Conservation (phyloP, 2,888 invertebrate species). For the Tineola bisselliella region DNA sequence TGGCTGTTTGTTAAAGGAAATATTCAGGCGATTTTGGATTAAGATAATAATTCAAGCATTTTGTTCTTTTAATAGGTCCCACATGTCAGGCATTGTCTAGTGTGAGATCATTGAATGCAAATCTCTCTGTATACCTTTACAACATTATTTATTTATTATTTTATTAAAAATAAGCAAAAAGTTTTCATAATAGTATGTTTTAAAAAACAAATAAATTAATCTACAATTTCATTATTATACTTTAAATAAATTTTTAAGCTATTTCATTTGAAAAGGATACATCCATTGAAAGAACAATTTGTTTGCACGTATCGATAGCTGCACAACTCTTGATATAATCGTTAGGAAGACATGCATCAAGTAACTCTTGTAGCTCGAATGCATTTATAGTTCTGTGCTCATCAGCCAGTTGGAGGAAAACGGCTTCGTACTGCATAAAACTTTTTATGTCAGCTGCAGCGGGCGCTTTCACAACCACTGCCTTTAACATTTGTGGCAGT, state of each 20-base stretch:
- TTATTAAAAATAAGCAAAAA: no score
- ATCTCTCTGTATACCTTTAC: no score
- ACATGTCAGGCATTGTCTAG: no score
- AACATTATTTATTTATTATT: no score
- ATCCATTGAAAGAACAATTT: conserved; percentile 88
- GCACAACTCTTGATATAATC: conserved; percentile 96
- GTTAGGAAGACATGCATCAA: conserved; percentile 91
- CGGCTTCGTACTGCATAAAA: conserved; percentile 87
- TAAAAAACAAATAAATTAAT: no score
- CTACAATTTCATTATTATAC: no score
- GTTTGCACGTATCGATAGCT: conserved; percentile 89
- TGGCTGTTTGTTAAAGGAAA: conserved; percentile 30
- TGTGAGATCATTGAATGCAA: no score
- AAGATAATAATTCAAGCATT: no score
- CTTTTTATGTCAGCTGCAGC: conserved; percentile 70
- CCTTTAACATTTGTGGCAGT: conserved; percentile 74
- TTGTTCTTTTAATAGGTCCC: no score
- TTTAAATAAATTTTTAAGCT: no score
- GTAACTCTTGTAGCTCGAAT: conserved; percentile 88
- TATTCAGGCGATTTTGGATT: not conserved
- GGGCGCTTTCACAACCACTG: conserved; percentile 81
- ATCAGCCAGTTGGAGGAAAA: conserved; percentile 89
- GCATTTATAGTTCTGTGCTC: conserved; percentile 91
- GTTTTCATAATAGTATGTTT: no score
- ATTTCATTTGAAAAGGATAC: conserved; percentile 71